Evolutionary conservation across 2,797 vertebrate genomes (phyloP), one percentile per base, ranked within the genome.

Genomic region (Cottoperca gobio): DNA sequence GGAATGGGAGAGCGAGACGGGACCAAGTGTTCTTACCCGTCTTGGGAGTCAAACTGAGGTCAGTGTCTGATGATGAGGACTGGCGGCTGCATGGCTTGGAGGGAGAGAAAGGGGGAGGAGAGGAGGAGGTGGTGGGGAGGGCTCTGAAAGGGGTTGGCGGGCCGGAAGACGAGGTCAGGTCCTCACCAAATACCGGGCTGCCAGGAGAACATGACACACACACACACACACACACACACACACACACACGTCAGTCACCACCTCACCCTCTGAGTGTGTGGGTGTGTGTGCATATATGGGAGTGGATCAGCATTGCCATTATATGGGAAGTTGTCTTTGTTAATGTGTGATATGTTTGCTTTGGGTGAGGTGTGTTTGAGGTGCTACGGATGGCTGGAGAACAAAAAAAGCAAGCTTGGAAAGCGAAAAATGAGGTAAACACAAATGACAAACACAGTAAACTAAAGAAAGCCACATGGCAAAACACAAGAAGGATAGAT

Each of bases 71-170:
- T 89, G 91, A 93, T 84, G 91, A 93, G 88, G 91, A 91, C 91
- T 91, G 91, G 86, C 91, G 89, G 87, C 91, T 92, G 91, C 91
- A 92, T 89, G 91, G 92, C 91, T 92, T 92, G 90, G 78, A 89
- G 80, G 91, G 91, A 88, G 86, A 91, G 81, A 91, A 95, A 95
- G 96, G 93, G 97, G 98, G 96, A 98, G 96, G 96, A 97, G 97
- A 95, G 97, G 98, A 95, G 95, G 98, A 74, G 95, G 97, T 97
- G 95, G 97, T 97, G 95, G 97, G 97, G 93, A 97, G 98, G 94
- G 96, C 96, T 99, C 97, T 97, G 97, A 99, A 97, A 97, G 98
- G 98, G 96, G 97, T 99, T 88, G 97, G 96, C 91, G 97, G 98
- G 97, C 97, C 97, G 91, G 97, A 97, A 96, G 96, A 98, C 91